These are phyloP conservation scores for Acipenser transmontanus DNA, from an alignment of 2,797 vertebrate species.

Conservation along the genomic window DNA sequence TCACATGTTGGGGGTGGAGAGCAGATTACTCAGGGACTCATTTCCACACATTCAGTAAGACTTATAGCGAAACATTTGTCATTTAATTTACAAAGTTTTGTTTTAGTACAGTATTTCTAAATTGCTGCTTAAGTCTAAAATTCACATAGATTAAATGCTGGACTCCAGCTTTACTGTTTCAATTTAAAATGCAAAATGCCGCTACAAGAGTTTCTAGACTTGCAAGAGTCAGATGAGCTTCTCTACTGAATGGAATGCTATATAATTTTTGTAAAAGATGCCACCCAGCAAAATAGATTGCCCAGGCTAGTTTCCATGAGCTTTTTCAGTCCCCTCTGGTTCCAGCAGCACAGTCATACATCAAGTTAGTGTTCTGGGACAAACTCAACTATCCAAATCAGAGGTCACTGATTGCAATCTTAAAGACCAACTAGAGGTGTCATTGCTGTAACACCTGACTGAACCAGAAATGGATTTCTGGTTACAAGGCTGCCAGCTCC, in stretches of 20 bases:
- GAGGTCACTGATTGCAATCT: conserved; percentile 60
- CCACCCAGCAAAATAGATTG: conserved; percentile 31
- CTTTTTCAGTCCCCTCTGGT: conserved; percentile 31
- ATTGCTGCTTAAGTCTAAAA: too few species aligned
- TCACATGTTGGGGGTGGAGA: too few species aligned
- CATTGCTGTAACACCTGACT: conserved; percentile 43
- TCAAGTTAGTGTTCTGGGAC: conserved; percentile 41
- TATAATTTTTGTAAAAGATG: conserved; percentile 47
- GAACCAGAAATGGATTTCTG: conserved; percentile 44
- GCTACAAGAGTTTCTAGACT: too few species aligned
- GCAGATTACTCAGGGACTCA: too few species aligned
- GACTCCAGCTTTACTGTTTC: too few species aligned
- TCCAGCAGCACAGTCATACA: conserved; percentile 32
- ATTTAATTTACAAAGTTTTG: too few species aligned
- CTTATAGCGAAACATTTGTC: too few species aligned
- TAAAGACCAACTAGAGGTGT: conserved; percentile 52
- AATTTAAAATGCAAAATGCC: too few species aligned
- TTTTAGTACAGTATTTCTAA: too few species aligned
- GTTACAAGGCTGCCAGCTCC: conserved; percentile 24
- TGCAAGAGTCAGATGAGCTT: conserved; percentile 7
- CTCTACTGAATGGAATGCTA: conserved; percentile 40
- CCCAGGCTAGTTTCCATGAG: conserved; percentile 10
- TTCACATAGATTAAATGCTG: too few species aligned
- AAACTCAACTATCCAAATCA: conserved; percentile 49
- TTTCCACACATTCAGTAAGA: too few species aligned